Evolutionary conservation across 1,140 invertebrate species (phyloP).

Genomic region (Sycophaga agraensis): DNA sequence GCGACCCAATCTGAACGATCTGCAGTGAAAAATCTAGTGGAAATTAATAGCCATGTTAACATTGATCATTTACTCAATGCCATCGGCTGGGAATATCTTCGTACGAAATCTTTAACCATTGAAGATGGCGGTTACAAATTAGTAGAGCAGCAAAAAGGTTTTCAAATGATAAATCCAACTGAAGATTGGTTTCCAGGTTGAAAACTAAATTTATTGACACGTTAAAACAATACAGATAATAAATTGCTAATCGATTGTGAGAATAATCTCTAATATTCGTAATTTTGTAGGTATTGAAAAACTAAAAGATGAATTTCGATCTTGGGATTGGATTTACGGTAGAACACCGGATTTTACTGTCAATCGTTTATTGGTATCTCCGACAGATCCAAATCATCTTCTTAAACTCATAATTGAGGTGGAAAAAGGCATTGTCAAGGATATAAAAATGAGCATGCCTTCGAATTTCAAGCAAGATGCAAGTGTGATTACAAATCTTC

Average conservation of each 20-base stretch:
- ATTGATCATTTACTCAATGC: constrained; percentile 70
- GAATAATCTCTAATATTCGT: constrained; percentile 1
- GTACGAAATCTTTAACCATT: constrained; percentile 66
- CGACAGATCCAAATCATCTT: constrained; percentile 30
- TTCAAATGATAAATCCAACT: constrained; percentile 82
- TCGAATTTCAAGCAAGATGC: constrained; percentile 41
- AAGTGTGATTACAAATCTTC: constrained; percentile 50
- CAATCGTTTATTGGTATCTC: constrained; percentile 42
- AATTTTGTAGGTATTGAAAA: constrained; percentile 64
- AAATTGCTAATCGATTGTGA: constrained; percentile 7
- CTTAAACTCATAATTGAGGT: constrained; percentile 47
- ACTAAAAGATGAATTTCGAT: constrained; percentile 63
- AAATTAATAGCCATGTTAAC: constrained; percentile 69
- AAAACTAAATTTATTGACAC: not conserved
- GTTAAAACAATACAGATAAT: not conserved
- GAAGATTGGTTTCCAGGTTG: constrained; percentile 85
- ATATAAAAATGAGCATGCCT: constrained; percentile 51
- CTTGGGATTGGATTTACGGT: constrained; percentile 89
- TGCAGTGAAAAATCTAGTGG: constrained; percentile 76
- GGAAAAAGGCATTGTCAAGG: constrained; percentile 45
- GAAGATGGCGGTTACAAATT: constrained; percentile 69
- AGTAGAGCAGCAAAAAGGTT: constrained; percentile 72
- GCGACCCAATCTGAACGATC: constrained; percentile 81
- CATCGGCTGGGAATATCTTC: constrained; percentile 80
- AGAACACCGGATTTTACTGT: constrained; percentile 83